phyloP scores from a whole-genome alignment of 2,113 vertebrate species.

The Pithys albifrons region DNA sequence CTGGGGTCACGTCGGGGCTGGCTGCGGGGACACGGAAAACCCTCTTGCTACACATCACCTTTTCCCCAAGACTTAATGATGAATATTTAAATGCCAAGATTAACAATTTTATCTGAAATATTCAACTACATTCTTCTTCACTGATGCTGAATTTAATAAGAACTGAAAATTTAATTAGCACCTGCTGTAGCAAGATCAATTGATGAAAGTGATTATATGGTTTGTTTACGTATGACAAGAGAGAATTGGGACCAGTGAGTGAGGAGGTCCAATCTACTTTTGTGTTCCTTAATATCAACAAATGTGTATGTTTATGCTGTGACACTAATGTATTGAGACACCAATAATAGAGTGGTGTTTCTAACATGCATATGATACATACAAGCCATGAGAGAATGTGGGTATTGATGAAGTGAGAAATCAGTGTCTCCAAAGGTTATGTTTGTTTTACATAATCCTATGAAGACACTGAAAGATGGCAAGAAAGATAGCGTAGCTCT shows the following conservation, averaged over 20 bases:
- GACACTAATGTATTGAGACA: background rate
- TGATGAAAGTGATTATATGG: conserved; percentile 53
- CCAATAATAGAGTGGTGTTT: background rate
- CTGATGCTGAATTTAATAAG: conserved; percentile 25
- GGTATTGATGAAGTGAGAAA: conserved; percentile 15
- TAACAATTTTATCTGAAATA: conserved; percentile 44
- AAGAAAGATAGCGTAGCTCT: background rate
- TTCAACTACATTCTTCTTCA: background rate
- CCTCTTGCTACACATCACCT: too few relatives aligned
- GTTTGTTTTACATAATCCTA: background rate
- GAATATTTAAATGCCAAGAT: conserved; percentile 45
- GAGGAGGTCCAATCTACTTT: background rate
- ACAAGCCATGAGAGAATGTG: background rate
- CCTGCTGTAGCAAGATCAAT: conserved; percentile 16
- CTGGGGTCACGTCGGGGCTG: too few relatives aligned
- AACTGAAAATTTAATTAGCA: conserved; percentile 42
- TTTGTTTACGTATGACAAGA: conserved; percentile 55
- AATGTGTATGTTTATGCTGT: background rate
- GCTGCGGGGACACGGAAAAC: too few relatives aligned
- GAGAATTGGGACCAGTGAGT: background rate
- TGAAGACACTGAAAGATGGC: background rate
- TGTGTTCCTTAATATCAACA: conserved; percentile 20
- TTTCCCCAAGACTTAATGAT: background rate
- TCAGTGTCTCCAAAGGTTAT: background rate
- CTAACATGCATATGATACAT: background rate